phyloP scores from a whole-genome alignment of 2,113 vertebrate genomes.

The Thunnus maccoyii region DNA sequence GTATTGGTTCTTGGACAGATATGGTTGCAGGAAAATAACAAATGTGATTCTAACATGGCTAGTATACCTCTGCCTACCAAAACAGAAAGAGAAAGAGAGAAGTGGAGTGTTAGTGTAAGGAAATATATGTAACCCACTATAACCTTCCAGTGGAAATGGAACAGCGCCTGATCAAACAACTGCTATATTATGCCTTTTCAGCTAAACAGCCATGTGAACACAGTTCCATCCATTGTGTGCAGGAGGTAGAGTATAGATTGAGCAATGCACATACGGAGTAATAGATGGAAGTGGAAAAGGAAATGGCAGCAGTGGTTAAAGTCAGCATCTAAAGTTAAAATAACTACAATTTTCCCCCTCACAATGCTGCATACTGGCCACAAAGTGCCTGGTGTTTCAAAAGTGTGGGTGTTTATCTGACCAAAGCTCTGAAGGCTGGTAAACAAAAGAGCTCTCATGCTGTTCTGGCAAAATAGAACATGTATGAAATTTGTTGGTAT shows the following conservation, averaged over 20 bases:
- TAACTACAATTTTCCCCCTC: conserved; percentile 5
- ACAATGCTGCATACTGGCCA: background rate
- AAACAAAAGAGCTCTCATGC: background rate
- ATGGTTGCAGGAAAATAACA: conserved; percentile 1
- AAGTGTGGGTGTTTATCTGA: background rate
- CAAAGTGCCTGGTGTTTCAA: background rate
- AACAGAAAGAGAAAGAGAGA: background rate
- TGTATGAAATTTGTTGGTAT: background rate
- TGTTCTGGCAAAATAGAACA: background rate
- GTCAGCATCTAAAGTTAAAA: conserved; percentile 29
- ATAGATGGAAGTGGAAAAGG: conserved; percentile 27
- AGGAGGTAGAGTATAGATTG: background rate
- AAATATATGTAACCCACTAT: background rate
- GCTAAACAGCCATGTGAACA: background rate
- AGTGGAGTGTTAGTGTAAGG: background rate
- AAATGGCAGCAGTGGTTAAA: conserved; percentile 13
- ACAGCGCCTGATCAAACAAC: conserved; percentile 7
- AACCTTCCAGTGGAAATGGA: background rate
- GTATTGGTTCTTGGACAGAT: background rate
- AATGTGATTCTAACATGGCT: background rate
- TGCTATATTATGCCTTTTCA: conserved; percentile 24
- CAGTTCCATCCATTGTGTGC: conserved; percentile 16
- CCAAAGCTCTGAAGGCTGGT: background rate
- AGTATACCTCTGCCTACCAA: background rate
- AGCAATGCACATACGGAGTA: background rate